Conservation (phyloP, 2,888 invertebrate genomes). For the Drosophila acutilabella region DNA sequence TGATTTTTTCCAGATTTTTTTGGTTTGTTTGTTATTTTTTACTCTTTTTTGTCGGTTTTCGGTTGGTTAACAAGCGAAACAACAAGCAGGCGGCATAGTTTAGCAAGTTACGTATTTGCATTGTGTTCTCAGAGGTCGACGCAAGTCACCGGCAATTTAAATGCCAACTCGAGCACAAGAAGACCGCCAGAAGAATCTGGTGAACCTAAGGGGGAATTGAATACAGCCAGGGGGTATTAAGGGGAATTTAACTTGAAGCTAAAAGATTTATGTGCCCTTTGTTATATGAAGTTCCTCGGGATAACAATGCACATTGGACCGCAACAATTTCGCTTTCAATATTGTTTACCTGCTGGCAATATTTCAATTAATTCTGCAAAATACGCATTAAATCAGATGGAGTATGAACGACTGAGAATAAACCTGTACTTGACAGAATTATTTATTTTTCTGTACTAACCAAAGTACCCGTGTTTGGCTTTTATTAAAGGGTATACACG, state of each 20-base stretch:
- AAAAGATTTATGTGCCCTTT: constrained; percentile 73
- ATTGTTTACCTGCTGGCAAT: constrained; percentile 47
- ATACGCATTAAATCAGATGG: constrained; percentile 3
- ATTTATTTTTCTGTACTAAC: neutral
- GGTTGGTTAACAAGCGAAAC: constrained; percentile 70
- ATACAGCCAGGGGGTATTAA: neutral
- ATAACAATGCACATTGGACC: constrained; percentile 61
- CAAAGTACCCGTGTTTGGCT: neutral
- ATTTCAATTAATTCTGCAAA: constrained; percentile 75
- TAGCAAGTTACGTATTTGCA: constrained; percentile 63
- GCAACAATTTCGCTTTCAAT: constrained; percentile 75
- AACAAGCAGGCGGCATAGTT: constrained; percentile 78
- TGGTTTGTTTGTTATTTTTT: constrained; percentile 9
- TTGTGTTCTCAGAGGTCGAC: constrained; percentile 60
- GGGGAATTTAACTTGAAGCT: constrained; percentile 31
- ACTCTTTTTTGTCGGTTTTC: constrained; percentile 42
- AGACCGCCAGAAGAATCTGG: constrained; percentile 10
- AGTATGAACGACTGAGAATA: neutral
- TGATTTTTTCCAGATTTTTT: constrained; percentile 33
- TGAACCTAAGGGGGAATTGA: neutral
- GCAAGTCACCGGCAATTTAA: constrained; percentile 72
- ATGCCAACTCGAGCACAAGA: constrained; percentile 67
- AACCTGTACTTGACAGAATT: neutral
- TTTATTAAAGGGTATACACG: neutral
- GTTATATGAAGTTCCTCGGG: constrained; percentile 40